These are phyloP conservation scores for Dromaius novaehollandiae DNA, from an alignment of 2,113 vertebrate species.

Conservation along the genomic window DNA sequence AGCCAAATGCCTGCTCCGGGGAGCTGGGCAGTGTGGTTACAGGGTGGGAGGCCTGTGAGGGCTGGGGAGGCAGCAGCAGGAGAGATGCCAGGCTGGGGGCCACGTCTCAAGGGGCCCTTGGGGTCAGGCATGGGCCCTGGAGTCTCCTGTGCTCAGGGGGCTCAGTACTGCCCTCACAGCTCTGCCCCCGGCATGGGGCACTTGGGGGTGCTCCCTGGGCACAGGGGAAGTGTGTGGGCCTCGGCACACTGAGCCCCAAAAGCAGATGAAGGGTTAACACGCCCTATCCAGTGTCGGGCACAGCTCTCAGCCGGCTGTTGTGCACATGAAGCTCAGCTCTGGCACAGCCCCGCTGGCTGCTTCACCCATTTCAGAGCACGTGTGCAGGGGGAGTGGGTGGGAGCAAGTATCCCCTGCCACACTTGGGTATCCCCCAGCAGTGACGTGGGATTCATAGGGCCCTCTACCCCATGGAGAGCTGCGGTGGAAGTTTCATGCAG, in stretches of 20 bases:
- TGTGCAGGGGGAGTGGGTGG: background rate
- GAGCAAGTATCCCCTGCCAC: background rate
- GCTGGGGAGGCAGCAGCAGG: accelerated
- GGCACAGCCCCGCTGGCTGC: background rate
- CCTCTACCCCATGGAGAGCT: too few species aligned
- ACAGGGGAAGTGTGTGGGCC: background rate
- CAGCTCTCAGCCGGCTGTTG: background rate
- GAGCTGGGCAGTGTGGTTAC: background rate
- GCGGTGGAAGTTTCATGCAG: too few species aligned
- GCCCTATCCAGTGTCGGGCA: background rate
- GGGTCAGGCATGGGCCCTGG: accelerated
- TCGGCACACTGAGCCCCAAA: background rate
- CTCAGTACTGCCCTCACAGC: background rate
- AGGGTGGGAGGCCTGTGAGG: background rate
- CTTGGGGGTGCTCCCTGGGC: background rate
- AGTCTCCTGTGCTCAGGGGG: accelerated
- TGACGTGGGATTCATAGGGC: background rate
- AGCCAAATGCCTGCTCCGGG: background rate
- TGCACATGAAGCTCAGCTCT: background rate
- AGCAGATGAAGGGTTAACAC: background rate
- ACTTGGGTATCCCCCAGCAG: too few species aligned
- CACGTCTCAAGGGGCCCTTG: accelerated
- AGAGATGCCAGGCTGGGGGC: background rate
- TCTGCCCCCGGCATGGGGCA: background rate
- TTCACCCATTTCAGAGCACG: background rate